A percentile compares a stretch with the other conserved stretches of the same genome.
These are phyloP conservation scores for Austrofundulus limnaeus DNA, from an alignment of 2,113 vertebrate genomes.

Conservation along the genomic window DNA sequence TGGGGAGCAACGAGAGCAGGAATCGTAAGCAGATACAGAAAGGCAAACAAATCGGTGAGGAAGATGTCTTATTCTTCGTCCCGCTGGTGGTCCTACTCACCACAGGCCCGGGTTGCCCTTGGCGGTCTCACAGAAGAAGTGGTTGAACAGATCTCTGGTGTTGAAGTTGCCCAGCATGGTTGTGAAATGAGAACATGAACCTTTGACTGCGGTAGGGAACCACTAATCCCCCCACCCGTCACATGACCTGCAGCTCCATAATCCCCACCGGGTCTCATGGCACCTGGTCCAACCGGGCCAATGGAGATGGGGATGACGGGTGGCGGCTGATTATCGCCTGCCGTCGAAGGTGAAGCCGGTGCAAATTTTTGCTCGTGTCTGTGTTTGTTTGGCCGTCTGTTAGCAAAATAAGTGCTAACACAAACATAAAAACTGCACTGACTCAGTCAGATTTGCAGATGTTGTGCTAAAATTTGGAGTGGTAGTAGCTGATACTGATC, in stretches of 20 bases:
- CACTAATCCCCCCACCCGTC: slow-evolving; percentile 79
- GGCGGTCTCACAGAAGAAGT: slow-evolving; percentile 81
- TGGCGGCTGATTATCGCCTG: background rate
- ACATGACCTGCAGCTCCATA: slow-evolving; percentile 79
- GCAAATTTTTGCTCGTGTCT: background rate
- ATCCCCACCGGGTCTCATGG: slow-evolving; percentile 71
- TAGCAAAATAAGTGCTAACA: no score
- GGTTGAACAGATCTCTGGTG: slow-evolving; percentile 80
- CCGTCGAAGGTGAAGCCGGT: background rate
- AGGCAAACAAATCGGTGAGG: slow-evolving; percentile 4
- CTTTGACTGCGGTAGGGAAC: slow-evolving; percentile 71
- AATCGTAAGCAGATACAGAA: background rate
- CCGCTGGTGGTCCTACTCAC: slow-evolving; percentile 64
- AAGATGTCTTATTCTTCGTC: slow-evolving; percentile 5
- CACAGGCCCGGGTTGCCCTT: slow-evolving; percentile 80
- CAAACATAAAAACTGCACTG: no score
- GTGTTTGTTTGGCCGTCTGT: background rate
- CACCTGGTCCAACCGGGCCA: slow-evolving; percentile 68
- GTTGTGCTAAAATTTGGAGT: no score
- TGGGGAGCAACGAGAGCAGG: background rate
- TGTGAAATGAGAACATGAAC: slow-evolving; percentile 66
- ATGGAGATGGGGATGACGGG: slow-evolving; percentile 17
- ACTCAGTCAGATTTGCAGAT: no score
- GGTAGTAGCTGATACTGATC: no score
- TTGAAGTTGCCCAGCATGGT: slow-evolving; percentile 82